Evolutionary conservation across 2,113 vertebrate genomes (phyloP).

Genomic region (Ptychochromis oligacanthus): DNA sequence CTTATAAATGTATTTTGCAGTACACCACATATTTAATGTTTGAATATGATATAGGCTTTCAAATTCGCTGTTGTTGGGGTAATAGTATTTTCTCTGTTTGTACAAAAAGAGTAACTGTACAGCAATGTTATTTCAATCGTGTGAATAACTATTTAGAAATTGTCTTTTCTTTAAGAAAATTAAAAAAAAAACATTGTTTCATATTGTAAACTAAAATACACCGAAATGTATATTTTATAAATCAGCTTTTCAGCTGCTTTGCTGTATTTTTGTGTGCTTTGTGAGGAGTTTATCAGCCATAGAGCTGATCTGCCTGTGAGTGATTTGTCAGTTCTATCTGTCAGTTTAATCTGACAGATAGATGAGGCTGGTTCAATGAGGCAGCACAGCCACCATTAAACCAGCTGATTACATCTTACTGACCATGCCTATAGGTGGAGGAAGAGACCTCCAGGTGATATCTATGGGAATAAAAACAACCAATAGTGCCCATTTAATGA

Average conservation of each 20-base stretch:
- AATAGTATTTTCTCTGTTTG: too few relatives aligned
- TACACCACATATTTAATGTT: background rate
- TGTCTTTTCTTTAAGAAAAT: too few relatives aligned
- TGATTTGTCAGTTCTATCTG: background rate
- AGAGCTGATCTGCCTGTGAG: background rate
- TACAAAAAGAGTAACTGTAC: too few relatives aligned
- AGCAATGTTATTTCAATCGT: too few relatives aligned
- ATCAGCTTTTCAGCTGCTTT: background rate
- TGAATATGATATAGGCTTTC: background rate
- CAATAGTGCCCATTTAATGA: background rate
- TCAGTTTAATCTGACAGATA: background rate
- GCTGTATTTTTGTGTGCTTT: background rate
- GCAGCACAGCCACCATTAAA: accelerated
- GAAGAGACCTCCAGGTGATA: background rate
- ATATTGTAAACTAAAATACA: background rate
- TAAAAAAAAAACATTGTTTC: background rate
- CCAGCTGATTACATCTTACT: accelerated
- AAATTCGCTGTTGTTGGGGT: too few relatives aligned
- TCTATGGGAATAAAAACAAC: background rate
- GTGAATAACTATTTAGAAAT: too few relatives aligned
- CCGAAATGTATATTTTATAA: background rate
- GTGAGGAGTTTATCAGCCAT: background rate
- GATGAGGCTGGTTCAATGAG: background rate
- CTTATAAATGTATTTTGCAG: background rate
- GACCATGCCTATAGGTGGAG: background rate